Evolutionary conservation across 2,113 vertebrate species (phyloP), one percentile per base, ranked within the genome.

Genomic region (Strigops habroptila): DNA sequence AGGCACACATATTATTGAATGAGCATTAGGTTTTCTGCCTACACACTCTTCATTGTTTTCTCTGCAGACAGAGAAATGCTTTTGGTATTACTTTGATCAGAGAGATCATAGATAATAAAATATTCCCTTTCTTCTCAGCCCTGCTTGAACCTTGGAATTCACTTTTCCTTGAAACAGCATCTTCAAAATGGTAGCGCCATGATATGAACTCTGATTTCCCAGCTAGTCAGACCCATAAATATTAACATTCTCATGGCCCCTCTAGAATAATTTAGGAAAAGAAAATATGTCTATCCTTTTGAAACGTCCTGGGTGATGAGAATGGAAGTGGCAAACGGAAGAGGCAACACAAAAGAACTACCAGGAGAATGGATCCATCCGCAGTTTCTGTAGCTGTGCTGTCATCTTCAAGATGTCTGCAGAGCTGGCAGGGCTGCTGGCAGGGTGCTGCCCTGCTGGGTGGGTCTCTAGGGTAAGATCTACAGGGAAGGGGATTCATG

Each of bases 101-200:
- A 82, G 48, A 88, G 41, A 51, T 78, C 90, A 87, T 5, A 79
- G 25, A 73, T 95, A 87, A 92, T 96, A 88, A 92, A 95, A 90
- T 95, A 96, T 97, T 96, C 85, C 55, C 82, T 96, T 97, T 97
- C 78, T 82, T 87, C 49, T 94, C 90, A 90, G 93, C 67, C 33
- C 59, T 70, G 27, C 70, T 90, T 87, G 90, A 96, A 93, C 73
- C 81, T 80, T 71, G 84, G 94, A 67, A 95, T 96, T 95, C 30
- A 31, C 71, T 96, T 96, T 82, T 90, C 79, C 90, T 94, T 88
- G 74, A 94, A 89, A 94, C 48, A 74, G 33, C 28, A 59, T 91
- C 57, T 93, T 94, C 75, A 84, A 91, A 94, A 94, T 22, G 19
- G 67, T 78, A 96, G 31, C 6, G 4, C 57, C 14, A 6, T 33